Base-by-base conservation (phyloP, 2,113 vertebrate genomes). In the Benitochromis conjunctus region DNA sequence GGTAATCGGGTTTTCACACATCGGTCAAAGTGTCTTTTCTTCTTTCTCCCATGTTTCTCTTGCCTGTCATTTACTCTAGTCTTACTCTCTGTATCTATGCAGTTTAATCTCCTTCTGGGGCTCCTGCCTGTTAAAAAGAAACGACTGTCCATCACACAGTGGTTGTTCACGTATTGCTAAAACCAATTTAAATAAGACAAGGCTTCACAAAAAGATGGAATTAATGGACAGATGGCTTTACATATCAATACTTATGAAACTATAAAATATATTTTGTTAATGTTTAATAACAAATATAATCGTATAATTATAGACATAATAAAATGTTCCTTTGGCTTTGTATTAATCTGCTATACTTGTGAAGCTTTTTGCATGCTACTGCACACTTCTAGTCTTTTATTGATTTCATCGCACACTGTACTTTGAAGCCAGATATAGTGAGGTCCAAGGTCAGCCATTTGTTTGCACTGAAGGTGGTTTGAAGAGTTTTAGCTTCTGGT, bases 161-260 rank as follows among this genome's bases (percentile, higher is more conserved):
- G 36, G 11, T 62, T 62, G 8, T 66, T 81, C 57, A 81, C 55
- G 48, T 91, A 76, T 74, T 74, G 80, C 80, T 66, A 4, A 91
- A 77, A 48, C 80, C 82, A 64, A 92, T 92, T 90, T 88, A 41
- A 93, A 86, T 83, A 89, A 82, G 71, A 77, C 51, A n/a, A 54
- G 19, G 51, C 8, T 5, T 19, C 51, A n/a, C 51, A 29, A 51
- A 76, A 31, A 76, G 69, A 46, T 71, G 21, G 66, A 29, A 2
- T 41, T 48, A 46, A 29, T 48, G 69, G 4, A 0, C 5, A 3
- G 43, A 1, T 48, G 43, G 14, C 24, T 29, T 74, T 48, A 74
- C 24, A 74, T 46, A 74, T 29, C 14, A 48, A 74, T 48, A 48
- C 66, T 48, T 51, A 18, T 18, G 16, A 5, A 7, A 51, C 18